Percentiles rank a stretch among this genome's conserved stretches.
phyloP scores from a whole-genome alignment of 2,797 vertebrate genomes.

The Menidia menidia region DNA sequence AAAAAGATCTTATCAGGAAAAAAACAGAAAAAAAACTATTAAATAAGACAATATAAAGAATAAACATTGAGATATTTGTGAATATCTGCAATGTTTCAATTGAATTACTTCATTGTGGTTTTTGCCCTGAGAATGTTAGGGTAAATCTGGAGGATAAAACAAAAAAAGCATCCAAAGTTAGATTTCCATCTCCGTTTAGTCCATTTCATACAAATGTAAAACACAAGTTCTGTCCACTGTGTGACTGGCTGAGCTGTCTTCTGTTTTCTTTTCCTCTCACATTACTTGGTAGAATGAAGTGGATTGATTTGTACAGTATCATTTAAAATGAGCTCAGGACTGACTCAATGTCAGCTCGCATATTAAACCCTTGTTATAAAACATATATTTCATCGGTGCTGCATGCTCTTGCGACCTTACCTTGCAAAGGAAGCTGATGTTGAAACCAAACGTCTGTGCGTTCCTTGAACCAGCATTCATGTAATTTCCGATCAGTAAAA shows the following conservation, averaged over 20 bases:
- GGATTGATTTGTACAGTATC: neutral
- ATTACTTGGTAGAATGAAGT: neutral
- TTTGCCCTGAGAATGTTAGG: neutral
- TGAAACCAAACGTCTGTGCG: slow-evolving; percentile 96
- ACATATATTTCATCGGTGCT: neutral
- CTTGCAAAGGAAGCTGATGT: slow-evolving; percentile 96
- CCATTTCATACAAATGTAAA: too few relatives aligned
- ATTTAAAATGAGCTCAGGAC: neutral
- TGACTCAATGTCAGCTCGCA: neutral
- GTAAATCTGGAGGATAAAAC: neutral
- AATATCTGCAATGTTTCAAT: neutral
- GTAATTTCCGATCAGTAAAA: slow-evolving; percentile 95
- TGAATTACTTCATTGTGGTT: neutral
- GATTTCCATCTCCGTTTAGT: neutral
- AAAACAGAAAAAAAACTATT: too few relatives aligned
- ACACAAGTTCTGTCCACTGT: too few relatives aligned
- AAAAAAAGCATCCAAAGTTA: neutral
- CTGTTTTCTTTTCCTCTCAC: too few relatives aligned
- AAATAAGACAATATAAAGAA: too few relatives aligned
- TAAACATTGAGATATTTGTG: neutral
- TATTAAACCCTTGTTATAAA: neutral
- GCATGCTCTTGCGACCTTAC: slow-evolving; percentile 69
- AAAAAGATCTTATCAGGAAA: too few relatives aligned
- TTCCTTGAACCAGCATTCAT: slow-evolving; percentile 98
- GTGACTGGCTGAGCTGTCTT: too few relatives aligned